Conservation (phyloP, 1,140 invertebrate species). For the Nasonia longicornis region DNA sequence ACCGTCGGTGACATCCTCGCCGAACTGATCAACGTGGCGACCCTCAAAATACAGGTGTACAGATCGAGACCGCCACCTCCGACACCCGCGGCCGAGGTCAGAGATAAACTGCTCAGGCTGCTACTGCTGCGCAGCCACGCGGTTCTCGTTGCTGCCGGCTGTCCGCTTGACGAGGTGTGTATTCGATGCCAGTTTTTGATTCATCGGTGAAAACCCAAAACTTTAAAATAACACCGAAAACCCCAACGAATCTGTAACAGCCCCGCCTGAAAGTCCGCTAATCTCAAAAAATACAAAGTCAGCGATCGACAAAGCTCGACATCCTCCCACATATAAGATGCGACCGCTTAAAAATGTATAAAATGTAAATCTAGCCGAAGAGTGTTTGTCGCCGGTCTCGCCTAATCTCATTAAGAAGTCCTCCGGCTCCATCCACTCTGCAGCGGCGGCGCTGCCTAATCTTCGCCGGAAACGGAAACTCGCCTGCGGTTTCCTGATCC, state of each 20-base stretch:
- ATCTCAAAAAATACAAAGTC: conserved; percentile 36
- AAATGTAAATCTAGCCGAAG: conserved; percentile 67
- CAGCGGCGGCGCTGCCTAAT: conserved; percentile 53
- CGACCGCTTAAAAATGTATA: conserved; percentile 67
- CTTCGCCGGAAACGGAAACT: conserved; percentile 58
- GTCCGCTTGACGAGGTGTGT: conserved; percentile 91
- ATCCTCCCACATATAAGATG: conserved; percentile 47
- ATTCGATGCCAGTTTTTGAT: not conserved
- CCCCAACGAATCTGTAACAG: not conserved
- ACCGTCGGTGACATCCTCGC: conserved; percentile 94
- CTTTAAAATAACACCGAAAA: not conserved
- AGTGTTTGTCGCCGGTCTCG: conserved; percentile 61
- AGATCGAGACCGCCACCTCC: conserved; percentile 76
- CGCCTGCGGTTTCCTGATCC: conserved; percentile 62
- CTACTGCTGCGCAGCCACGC: conserved; percentile 89
- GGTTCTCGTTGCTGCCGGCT: conserved; percentile 87
- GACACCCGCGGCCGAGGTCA: conserved; percentile 85
- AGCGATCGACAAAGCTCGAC: not conserved
- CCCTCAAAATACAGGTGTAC: conserved; percentile 89
- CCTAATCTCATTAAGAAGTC: conserved; percentile 71
- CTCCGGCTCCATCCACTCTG: conserved; percentile 53
- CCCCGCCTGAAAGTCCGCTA: not conserved
- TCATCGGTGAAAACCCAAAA: not conserved
- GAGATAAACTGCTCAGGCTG: conserved; percentile 91
- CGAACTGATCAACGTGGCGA: conserved; percentile 91